These are phyloP conservation scores for Thera obeliscata DNA, from an alignment of 2,888 invertebrate genomes.

Conservation along the genomic window DNA sequence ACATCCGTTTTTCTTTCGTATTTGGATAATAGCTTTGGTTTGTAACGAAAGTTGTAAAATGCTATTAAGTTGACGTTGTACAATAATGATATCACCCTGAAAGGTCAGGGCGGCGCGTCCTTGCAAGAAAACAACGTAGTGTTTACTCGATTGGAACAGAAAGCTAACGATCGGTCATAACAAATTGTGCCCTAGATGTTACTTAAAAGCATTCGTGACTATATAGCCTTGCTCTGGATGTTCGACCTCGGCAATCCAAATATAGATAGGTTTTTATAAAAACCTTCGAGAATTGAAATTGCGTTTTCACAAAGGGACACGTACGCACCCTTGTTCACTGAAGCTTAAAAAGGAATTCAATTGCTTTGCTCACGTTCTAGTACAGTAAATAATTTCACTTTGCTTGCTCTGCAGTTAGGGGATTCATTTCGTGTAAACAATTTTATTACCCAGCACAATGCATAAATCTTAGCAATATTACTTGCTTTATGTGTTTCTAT, in stretches of 20 bases:
- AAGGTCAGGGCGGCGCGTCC: slow-evolving; percentile 40
- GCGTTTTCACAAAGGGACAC: slow-evolving; percentile 32
- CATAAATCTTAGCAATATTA: slow-evolving; percentile 37
- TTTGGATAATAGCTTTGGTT: slow-evolving; percentile 1
- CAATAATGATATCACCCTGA: slow-evolving; percentile 35
- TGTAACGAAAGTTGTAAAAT: slow-evolving; percentile 29
- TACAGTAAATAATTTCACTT: slow-evolving; percentile 39
- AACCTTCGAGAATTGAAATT: slow-evolving; percentile 32
- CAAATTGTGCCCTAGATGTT: slow-evolving; percentile 26
- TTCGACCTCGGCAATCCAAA: slow-evolving; percentile 41
- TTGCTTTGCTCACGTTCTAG: slow-evolving; percentile 38
- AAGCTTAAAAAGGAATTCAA: slow-evolving; percentile 49
- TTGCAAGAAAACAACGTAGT: slow-evolving; percentile 35
- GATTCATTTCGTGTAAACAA: slow-evolving; percentile 41
- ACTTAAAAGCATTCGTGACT: slow-evolving; percentile 33
- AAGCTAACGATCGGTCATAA: slow-evolving; percentile 34
- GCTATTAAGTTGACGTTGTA: slow-evolving; percentile 27
- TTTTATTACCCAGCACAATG: slow-evolving; percentile 43
- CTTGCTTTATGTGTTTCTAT: slow-evolving; percentile 37
- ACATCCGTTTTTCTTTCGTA: slow-evolving; percentile 21
- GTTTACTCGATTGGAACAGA: slow-evolving; percentile 37
- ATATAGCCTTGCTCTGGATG: slow-evolving; percentile 56
- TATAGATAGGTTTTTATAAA: slow-evolving; percentile 44
- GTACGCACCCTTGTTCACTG: slow-evolving; percentile 29
- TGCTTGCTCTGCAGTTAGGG: slow-evolving; percentile 41